Evolutionary conservation across 1,140 invertebrate genomes (phyloP), one percentile per base, ranked within the genome.

Genomic region (Drosophila bifasciata): DNA sequence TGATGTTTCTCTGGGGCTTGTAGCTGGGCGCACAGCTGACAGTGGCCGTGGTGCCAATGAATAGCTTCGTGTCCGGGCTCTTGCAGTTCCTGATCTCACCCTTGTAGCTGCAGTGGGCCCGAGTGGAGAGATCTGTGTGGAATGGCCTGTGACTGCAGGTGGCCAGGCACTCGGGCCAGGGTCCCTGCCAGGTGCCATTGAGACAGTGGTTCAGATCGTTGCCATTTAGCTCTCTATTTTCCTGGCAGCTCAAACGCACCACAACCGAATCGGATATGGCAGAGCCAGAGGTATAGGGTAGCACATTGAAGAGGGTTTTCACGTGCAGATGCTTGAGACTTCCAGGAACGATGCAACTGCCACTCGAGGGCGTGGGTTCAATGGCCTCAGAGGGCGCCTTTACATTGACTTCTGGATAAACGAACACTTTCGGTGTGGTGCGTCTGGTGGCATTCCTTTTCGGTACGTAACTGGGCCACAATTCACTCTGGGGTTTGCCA

Each of bases 1-100:
- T 2, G 13, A 11, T 4, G 1, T 7, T n/a, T 1, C 1, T 17
- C 3, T 3, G 19, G 0, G n/a, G 1, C 2, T 23, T 50, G 40
- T 79, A 84, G 19, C 66, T 58, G 1, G 23, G 13, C 6, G 68
- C 69, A 52, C 77, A 80, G 0, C 0, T 5, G 0, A 71, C 6
- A 17, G 19, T 39, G 0, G 36, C 59, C 1, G 4, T 7, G 1
- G 69, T 74, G 17, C 51, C 45, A 5, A 48, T 44, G 1, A 21
- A 21, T 4, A 21, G 19, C 5, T 28, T 5, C 0, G 45, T 16
- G 23, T 39, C 5, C 0, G 21, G 16, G 1, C 9, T 40, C 0
- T 25, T 8, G 40, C 77, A 84, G 25, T 46, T 43, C 1, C 72
- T 53, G 4, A n/a, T 2, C 0, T 23, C 3, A 3, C 45, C n/a